phyloP scores from a whole-genome alignment of 1,140 invertebrate genomes.

The Plectrocnemia conspersa region DNA sequence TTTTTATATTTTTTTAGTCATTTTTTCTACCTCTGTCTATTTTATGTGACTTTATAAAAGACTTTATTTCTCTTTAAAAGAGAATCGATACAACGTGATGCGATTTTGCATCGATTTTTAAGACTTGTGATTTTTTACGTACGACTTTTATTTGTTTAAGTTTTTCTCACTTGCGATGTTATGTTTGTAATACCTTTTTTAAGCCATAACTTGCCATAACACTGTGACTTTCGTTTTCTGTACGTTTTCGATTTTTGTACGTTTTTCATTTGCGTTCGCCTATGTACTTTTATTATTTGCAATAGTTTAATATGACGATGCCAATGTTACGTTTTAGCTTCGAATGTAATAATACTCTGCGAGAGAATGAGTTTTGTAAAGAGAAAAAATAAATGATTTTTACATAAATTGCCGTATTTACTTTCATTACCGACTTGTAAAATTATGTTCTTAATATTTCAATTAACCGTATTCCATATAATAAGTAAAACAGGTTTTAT shows the following conservation, averaged over 20 bases:
- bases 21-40: slow-evolving; percentile 32
- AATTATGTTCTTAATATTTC: background rate
- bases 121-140: slow-evolving; percentile 35
- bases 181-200: slow-evolving; percentile 23
- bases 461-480: slow-evolving; percentile 7
- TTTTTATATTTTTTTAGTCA: slow-evolving; percentile 27
- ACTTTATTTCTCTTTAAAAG: slow-evolving; percentile 29
- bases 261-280: slow-evolving; percentile 1
- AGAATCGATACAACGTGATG: slow-evolving; percentile 23
- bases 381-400: slow-evolving; percentile 14
- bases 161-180: slow-evolving; percentile 26
- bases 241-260: slow-evolving; percentile 10
- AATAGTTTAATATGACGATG: slow-evolving; percentile 28
- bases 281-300: slow-evolving; percentile 12
- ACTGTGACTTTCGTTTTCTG: slow-evolving; percentile 18
- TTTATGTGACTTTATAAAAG: slow-evolving; percentile 22
- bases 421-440: background rate
- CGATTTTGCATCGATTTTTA: slow-evolving; percentile 22
- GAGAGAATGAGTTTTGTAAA: slow-evolving; percentile 15
- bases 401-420: background rate
- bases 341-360: slow-evolving; percentile 19
- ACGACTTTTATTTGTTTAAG: slow-evolving; percentile 30
- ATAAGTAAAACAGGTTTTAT: no score
- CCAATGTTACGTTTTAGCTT: slow-evolving; percentile 34
- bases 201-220: slow-evolving; percentile 31